Conservation (phyloP, 2,797 vertebrate genomes). For the Toxotes lorentzi region DNA sequence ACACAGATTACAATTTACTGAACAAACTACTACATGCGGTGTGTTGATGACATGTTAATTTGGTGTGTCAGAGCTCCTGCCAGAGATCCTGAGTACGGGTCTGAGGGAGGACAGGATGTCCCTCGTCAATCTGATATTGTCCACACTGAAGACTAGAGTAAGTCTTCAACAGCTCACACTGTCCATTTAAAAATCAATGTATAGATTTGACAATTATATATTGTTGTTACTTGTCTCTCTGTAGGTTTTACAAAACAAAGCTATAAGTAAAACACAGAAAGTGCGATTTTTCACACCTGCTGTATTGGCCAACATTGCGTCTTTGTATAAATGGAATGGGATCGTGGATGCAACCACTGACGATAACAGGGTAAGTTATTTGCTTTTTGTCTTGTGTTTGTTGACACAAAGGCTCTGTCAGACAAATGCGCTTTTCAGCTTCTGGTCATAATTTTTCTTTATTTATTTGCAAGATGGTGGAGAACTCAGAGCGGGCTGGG, state of each 20-base stretch:
- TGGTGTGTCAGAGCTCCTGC: conserved; percentile 89
- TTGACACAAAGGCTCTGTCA: not conserved
- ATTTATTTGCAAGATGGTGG: conserved; percentile 41
- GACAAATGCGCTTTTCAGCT: not conserved
- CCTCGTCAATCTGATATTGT: conserved; percentile 90
- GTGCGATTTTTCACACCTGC: conserved; percentile 92
- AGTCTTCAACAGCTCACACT: conserved; percentile 14
- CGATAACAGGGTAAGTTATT: conserved; percentile 79
- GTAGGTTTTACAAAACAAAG: conserved; percentile 93
- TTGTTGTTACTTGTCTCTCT: conserved; percentile 15
- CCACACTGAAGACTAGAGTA: conserved; percentile 92
- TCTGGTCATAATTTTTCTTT: not conserved
- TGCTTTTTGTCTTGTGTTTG: not conserved
- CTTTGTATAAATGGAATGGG: conserved; percentile 94
- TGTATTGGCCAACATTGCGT: conserved; percentile 88
- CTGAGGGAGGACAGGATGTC: conserved; percentile 94
- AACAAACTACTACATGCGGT: not conserved
- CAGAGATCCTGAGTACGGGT: conserved; percentile 90
- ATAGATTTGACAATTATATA: not conserved
- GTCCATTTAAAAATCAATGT: not conserved
- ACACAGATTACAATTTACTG: not conserved
- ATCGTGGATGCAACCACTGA: conserved; percentile 87
- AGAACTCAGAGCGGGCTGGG: conserved; percentile 81
- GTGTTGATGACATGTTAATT: conserved; percentile 10
- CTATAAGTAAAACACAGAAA: conserved; percentile 95